A percentile compares a stretch with the other conserved stretches of the same genome.
Conservation (phyloP, 2,888 invertebrate genomes). For the Matsumyia berberina region DNA sequence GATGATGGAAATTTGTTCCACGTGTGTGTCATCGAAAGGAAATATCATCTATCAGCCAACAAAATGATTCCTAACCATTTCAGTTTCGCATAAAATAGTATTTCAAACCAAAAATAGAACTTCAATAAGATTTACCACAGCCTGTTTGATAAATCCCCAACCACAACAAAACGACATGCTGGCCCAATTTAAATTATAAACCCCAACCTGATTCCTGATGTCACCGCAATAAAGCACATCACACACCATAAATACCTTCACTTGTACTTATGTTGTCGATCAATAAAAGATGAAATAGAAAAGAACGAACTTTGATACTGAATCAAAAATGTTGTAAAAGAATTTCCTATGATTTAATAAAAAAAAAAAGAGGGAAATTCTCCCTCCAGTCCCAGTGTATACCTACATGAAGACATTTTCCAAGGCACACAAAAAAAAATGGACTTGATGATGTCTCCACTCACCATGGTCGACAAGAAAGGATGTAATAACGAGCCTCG, state of each 20-base stretch:
- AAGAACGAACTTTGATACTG: constrained; percentile 12
- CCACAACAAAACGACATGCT: not conserved
- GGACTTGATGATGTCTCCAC: constrained; percentile 36
- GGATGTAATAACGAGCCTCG: constrained; percentile 79
- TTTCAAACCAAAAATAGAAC: too few relatives aligned
- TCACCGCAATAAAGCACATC: not conserved
- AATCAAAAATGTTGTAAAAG: constrained; percentile 8
- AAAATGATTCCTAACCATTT: too few relatives aligned
- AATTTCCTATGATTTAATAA: constrained; percentile 20
- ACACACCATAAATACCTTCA: not conserved
- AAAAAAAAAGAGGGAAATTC: constrained; percentile 25
- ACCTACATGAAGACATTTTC: constrained; percentile 15
- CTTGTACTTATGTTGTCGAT: not conserved
- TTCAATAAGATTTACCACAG: too few relatives aligned
- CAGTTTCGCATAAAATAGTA: too few relatives aligned
- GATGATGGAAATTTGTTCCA: too few relatives aligned
- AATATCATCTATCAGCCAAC: too few relatives aligned
- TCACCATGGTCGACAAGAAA: constrained; percentile 71
- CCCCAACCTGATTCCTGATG: not conserved
- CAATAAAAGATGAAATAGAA: constrained; percentile 2
- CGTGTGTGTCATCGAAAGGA: too few relatives aligned
- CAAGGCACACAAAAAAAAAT: not conserved
- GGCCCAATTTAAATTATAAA: not conserved
- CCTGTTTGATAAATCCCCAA: too few relatives aligned
- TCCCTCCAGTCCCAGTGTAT: not conserved